Evolutionary conservation across 1,140 invertebrate genomes (phyloP), one percentile per base, ranked within the genome.

Genomic region (Brachionus manjavacas): DNA sequence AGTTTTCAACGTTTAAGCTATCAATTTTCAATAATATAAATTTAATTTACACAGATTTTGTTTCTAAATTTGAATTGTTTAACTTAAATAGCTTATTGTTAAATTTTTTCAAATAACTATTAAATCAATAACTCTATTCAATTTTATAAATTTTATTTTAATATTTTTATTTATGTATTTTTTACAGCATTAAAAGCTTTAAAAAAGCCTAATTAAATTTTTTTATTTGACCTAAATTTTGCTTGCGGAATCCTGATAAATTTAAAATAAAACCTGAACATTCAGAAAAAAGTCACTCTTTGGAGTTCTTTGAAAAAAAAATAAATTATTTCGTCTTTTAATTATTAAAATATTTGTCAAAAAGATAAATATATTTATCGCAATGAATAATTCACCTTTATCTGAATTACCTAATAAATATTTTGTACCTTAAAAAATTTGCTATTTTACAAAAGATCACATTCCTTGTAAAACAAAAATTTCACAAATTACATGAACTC

Each of bases 341-440:
- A 60, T 60, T 60, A 60, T 60, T 60, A 20, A 20, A 20, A 60
- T 60, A 23, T 60, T 60, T 60, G 52, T 60, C 52, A 23, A 20
- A 60, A 7, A 60, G 52, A 60, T 60, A 60, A 60, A 60, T 9
- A 60, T 60, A 20, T 60, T 60, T n/a, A 55, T 55, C 52, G 52
- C 52, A n/a, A 55, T 55, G 52, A 60, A 60, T 60, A 60, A 60
- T 60, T 60, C 52, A 60, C 52, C 52, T 60, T 60, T 60, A 60
- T 60, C 52, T 60, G 4, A 23, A 60, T 60, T 60, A 60, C 20
- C 52, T 60, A 20, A 60, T 20, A 60, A 60, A 55, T 23, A 35
- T 7, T 35, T 20, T 60, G 6, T 60, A 20, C 8, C 20, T 60
- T 60, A 20, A 60, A 8, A 46, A 16, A 60, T 60, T 60, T 60